Base-by-base conservation (phyloP, 2,113 vertebrate species). In the Colaptes auratus region DNA sequence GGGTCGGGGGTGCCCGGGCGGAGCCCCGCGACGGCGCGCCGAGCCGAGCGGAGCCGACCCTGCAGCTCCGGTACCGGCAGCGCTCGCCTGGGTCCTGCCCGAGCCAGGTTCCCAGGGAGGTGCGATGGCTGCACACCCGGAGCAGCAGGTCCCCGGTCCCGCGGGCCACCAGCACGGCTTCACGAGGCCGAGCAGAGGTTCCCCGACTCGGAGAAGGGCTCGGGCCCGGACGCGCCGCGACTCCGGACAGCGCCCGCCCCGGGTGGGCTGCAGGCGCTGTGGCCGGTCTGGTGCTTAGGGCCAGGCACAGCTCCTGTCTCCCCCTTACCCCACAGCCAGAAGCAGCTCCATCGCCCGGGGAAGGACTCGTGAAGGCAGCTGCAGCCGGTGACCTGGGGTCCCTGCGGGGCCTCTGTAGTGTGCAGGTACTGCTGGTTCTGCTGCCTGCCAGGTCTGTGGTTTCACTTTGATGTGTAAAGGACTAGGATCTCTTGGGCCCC, bases 391-490 rank as follows among this genome's bases (percentile, higher is more conserved):
- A n/a, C 48, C 27, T 7, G 33, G 25, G n/a, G 52, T 16, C 39
- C 10, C 36, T 10, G 60, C 36, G 9, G 46, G 19, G 9, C 28
- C 7, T 11, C 35, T 31, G 35, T 4, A 2, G 46, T 0, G 1
- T n/a, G 74, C 19, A 8, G 67, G 10, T 6, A n/a, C 53, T 25
- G 44, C 66, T 48, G 30, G 28, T 30, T 44, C 35, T 35, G 82
- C 58, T 36, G 48, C 4, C 1, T 21, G 15, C 21, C 42, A 7
- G 81, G 75, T 48, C 65, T 44, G 50, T 7, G 56, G 20, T 48
- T 15, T 53, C 31, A 0, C 63, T 17, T 2, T 42, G 73, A 12
- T 55, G 84, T n/a, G 35, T 30, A 33, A 44, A 33, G 60, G 39
- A 67, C 46, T 33, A 58, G 36, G 48, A 67, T 27, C 21, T 36